Conservation (phyloP, 1,140 invertebrate genomes). For the Acyrthosiphon pisum region DNA sequence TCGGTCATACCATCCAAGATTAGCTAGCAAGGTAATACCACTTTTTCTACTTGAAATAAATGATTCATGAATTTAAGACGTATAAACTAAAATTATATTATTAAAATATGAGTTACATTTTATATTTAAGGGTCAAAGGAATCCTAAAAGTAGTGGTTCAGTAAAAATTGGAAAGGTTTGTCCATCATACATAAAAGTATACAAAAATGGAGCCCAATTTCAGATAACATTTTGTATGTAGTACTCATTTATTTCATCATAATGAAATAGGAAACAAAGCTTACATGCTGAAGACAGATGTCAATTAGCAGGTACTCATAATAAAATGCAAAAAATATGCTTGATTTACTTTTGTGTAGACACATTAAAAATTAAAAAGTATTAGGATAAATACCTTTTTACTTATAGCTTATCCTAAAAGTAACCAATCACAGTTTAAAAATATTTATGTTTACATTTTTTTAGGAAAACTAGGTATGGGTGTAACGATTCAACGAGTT, state of each 20-base stretch:
- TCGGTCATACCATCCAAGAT: neutral
- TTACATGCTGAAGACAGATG: neutral
- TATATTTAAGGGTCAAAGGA: neutral
- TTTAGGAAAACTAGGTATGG: neutral
- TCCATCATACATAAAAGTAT: neutral
- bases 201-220: slow-evolving; percentile 6
- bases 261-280: slow-evolving; percentile 1
- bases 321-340: neutral
- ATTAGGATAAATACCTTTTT: neutral
- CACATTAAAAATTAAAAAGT: neutral
- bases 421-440: neutral
- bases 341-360: neutral
- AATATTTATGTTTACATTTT: neutral
- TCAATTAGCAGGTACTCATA: neutral
- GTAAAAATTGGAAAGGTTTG: neutral
- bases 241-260: neutral
- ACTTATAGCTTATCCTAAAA: neutral
- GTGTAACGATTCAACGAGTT: neutral
- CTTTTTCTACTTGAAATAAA: neutral
- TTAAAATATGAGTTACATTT: neutral
- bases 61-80: neutral
- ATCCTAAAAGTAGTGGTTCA: neutral
- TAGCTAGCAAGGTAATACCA: neutral
- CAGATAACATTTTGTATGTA: neutral
- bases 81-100: neutral